Evolutionary conservation across 2,888 invertebrate genomes (phyloP), one percentile per base, ranked within the genome.

Genomic region (Ganaspis brasiliensis): DNA sequence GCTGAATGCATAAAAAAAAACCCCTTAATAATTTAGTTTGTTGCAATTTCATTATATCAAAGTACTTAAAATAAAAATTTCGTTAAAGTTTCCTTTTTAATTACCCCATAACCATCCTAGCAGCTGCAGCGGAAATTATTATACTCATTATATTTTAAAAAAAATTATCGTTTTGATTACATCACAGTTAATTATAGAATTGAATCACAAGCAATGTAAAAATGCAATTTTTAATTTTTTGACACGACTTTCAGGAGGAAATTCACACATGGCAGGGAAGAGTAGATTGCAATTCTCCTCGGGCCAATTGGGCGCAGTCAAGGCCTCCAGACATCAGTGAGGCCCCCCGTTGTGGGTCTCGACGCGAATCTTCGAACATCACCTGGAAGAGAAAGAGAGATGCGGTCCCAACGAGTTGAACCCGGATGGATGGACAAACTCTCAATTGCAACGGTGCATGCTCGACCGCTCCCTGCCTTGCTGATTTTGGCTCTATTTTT

Each of bases 321-420:
- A 88, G 89, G 89, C 85, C 88, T 86, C 87, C 86, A 88, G 89
- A 89, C 89, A 84, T 84, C 77, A 80, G 73, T 82, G 77, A 78
- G 84, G 83, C 84, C 84, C 84, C 83, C 85, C 78, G 83, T 84
- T 79, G 82, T 79, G 83, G 72, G 78, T 73, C 77, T 78, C 80
- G 78, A 76, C 80, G 72, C 78, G 81, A 84, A 82, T 79, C 77
- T 57, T 73, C 72, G 74, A 49, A 75, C 79, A 61, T 77, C 75
- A 56, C 67, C 37, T 24, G 45, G 21, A n/a, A 67, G n/a, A 24
- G 45, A 52, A 19, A n/a, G 19, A 49, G 19, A 52, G 52, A 52
- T 9, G 40, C 37, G 40, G 67, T 24, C 45, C 67, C 82, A 74
- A 82, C 75, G 37, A 77, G 79, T 63, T 80, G 75, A 37, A 72